phyloP scores from a whole-genome alignment of 2,797 vertebrate species.

The Mallotus villosus region DNA sequence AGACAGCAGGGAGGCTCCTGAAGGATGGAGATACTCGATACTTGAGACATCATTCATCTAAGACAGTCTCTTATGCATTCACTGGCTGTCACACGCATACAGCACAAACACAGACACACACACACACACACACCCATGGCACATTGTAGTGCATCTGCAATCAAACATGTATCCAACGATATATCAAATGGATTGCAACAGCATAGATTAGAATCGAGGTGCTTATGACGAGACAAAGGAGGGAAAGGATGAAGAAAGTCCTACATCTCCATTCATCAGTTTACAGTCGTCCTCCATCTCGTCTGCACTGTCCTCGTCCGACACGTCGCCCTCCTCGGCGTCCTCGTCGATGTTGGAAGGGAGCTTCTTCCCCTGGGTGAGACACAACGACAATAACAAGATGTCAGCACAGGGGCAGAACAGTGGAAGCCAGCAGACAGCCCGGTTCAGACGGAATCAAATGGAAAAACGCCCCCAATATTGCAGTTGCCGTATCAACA shows the following conservation, averaged over 20 bases:
- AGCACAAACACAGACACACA: conserved; percentile 8
- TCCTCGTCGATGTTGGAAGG: conserved; percentile 90
- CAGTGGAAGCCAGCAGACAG: no score
- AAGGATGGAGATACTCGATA: no score
- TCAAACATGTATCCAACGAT: not conserved
- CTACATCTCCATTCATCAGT: conserved; percentile 93
- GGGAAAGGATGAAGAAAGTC: conserved; percentile 48
- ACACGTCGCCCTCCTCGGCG: conserved; percentile 95
- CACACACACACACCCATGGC: no score
- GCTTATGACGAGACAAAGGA: no score
- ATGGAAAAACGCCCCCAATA: no score
- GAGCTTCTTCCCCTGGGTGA: conserved; percentile 91
- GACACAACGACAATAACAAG: not conserved
- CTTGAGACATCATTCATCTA: not conserved
- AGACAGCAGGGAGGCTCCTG: not conserved
- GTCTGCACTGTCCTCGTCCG: conserved; percentile 96
- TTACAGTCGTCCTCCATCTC: conserved; percentile 98
- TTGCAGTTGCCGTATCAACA: no score
- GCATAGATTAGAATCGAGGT: no score
- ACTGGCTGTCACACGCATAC: no score
- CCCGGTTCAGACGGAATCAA: no score
- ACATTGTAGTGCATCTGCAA: not conserved
- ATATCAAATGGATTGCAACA: no score
- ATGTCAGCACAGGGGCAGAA: no score
- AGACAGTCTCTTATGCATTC: not conserved